Conservation (phyloP, 2,888 invertebrate genomes). For the Drosophila melanosoma region DNA sequence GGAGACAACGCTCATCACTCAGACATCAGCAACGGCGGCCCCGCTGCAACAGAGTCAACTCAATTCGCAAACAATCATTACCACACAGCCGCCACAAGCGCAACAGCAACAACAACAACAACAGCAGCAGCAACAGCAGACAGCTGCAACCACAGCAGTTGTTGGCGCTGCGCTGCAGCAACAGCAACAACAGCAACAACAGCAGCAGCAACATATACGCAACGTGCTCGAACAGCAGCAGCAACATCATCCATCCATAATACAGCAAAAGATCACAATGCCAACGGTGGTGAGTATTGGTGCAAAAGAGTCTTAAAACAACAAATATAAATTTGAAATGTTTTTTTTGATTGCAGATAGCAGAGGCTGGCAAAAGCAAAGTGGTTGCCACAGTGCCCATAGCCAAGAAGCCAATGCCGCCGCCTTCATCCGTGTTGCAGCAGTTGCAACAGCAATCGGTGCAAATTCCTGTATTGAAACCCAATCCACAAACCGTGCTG, state of each 20-base stretch:
- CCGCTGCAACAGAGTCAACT: constrained; percentile 78
- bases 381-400: constrained; percentile 48
- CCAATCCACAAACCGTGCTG: constrained; percentile 32
- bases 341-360: constrained; percentile 28
- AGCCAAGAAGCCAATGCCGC: constrained; percentile 41
- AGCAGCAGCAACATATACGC: constrained; percentile 82
- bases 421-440: constrained; percentile 25
- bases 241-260: constrained; percentile 76
- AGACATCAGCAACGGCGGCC: constrained; percentile 67
- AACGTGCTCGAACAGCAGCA: constrained; percentile 64
- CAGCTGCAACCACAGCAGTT: constrained; percentile 12
- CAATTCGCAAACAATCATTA: constrained; percentile 82
- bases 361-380: constrained; percentile 44
- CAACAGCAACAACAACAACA: constrained; percentile 50
- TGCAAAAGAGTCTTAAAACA: background rate
- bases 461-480: constrained; percentile 45
- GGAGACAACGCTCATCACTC: constrained; percentile 81
- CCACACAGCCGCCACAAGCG: constrained; percentile 73
- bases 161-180: constrained; percentile 49
- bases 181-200: constrained; percentile 69
- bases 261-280: constrained; percentile 80
- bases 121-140: constrained; percentile 56
- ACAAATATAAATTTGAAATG: too few species aligned
- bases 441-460: constrained; percentile 38
- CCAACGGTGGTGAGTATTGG: constrained; percentile 49